Evolutionary conservation across 2,797 vertebrate genomes (phyloP), one percentile per base, ranked within the genome.

Genomic region (Esox masquinongy): DNA sequence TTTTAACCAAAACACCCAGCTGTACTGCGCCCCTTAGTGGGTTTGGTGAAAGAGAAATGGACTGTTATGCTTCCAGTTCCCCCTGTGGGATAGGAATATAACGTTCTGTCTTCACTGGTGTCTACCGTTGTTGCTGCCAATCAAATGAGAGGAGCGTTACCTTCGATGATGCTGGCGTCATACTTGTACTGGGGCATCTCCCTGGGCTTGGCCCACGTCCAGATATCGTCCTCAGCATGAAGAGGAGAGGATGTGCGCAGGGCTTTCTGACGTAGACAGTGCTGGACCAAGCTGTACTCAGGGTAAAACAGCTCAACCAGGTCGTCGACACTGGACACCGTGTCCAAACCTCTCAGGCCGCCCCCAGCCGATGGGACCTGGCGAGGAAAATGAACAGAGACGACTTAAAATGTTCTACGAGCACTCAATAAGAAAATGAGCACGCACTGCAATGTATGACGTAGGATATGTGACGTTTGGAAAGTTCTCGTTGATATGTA

Each of bases 261-360:
- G 0, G 86, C 76, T 50, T 79, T 93, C 87, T 67, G 93, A 77
- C 80, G 90, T 82, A 93, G 77, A 80, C 93, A 94, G 66, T 91
- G 90, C 77, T 94, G 93, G 26, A 94, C 88, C 78, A 92, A 70
- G 66, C 82, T 85, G 83, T 93, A 93, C 74, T 93, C 90, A 0
- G 93, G 93, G 82, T 92, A 93, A 12, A 94, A 79, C 17, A 92
- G 85, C 82, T 92, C 87, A 11, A 94, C 15, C 1, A 94, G 89
- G 80, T 94, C 82, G 59, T 93, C 93, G 73, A 94, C 70, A 1
- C 75, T 93, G 9, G 78, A 91, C 71, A 92, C 89, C 0, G 81
- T 73, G 26, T 75, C 73, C 77, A 77, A 22, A 16, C 64, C 24
- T 8, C 39, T 63, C 31, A 34, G 64, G 19, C 49, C 34, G 50